Evolutionary conservation across 2,888 invertebrate species (phyloP), one percentile per base, ranked within the genome.

Genomic region (Nesidiocoris tenuis): DNA sequence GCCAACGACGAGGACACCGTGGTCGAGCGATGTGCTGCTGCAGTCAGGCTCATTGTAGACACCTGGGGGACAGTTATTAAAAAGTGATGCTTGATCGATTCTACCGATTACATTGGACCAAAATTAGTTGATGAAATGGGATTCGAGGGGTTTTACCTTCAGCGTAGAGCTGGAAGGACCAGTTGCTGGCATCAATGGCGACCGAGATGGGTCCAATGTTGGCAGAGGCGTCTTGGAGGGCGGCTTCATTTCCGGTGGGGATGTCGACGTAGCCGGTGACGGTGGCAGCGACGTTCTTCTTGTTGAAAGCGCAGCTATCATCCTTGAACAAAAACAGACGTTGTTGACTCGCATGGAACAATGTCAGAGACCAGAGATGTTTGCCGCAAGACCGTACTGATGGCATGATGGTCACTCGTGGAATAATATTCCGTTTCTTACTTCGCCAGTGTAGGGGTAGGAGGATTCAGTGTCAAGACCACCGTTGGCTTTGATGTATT

Each of bases 161-260:
- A 1, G 88, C 87, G 85, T 95, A 95, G 83, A 93, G 90, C 85
- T 95, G 94, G 90, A 96, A 95, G 79, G 90, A 89, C 82, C 89
- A 87, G 80, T 90, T 91, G 61, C 91, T 90, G 79, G 96, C 96
- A 86, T 96, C 95, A 82, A 96, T 95, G 81, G 94, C 95, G 65
- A 95, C 90, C 7, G 94, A 88, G 66, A 95, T 86, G 5, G 96
- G 96, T 0, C 95, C 95, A 77, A 91, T 83, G 0, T 91, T 91
- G 75, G 94, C 94, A 66, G 94, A 88, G 12, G 95, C 95, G 77
- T 87, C 84, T 85, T 88, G 87, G 81, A 96, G 85, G 82, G 89
- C 89, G 2, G 87, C 82, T 84, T 96, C 95, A 82, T 88, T 86
- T 0, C 91, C 92, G 19, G 84, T 80, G 0, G 90, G 88, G 76